These are phyloP conservation scores for Pollenia amentaria DNA, from an alignment of 2,888 invertebrate species.

Conservation along the genomic window DNA sequence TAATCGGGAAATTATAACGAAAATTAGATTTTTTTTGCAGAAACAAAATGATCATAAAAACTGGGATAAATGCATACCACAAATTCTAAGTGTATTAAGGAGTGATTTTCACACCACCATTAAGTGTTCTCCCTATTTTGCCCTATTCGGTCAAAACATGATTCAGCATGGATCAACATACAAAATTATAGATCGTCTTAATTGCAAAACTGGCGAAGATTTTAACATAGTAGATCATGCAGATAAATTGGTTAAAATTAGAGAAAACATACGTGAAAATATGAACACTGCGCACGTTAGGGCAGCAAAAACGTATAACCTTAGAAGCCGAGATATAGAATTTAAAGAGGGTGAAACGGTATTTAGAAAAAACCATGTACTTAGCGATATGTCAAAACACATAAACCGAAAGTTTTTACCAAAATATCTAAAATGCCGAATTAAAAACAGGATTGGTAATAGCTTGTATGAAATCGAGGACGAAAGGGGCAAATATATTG, in stretches of 20 bases:
- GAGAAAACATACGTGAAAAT: neutral
- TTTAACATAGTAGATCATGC: neutral
- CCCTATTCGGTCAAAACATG: constrained; percentile 53
- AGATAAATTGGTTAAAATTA: constrained; percentile 1
- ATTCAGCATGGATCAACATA: neutral
- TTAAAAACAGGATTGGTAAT: neutral
- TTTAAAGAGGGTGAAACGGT: neutral
- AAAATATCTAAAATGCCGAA: constrained; percentile 2
- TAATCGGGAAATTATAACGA: constrained; percentile 56
- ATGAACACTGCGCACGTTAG: constrained; percentile 17
- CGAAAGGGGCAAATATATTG: neutral
- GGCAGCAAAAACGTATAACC: constrained; percentile 13
- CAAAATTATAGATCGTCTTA: constrained; percentile 29
- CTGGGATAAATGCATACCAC: constrained; percentile 45
- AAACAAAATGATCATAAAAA: constrained; percentile 37
- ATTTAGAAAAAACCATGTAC: neutral
- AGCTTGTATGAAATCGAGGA: constrained; percentile 7
- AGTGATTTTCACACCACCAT: constrained; percentile 53
- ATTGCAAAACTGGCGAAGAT: constrained; percentile 8
- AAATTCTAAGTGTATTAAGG: constrained; percentile 35
- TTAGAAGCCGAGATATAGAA: neutral
- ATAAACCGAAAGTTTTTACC: neutral
- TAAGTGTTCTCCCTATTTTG: constrained; percentile 50
- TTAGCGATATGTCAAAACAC: neutral
- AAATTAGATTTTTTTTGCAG: constrained; percentile 41